Evolutionary conservation across 53 echinoderm and acorn worm species (phyloP).

Genomic region (Astropecten irregularis): DNA sequence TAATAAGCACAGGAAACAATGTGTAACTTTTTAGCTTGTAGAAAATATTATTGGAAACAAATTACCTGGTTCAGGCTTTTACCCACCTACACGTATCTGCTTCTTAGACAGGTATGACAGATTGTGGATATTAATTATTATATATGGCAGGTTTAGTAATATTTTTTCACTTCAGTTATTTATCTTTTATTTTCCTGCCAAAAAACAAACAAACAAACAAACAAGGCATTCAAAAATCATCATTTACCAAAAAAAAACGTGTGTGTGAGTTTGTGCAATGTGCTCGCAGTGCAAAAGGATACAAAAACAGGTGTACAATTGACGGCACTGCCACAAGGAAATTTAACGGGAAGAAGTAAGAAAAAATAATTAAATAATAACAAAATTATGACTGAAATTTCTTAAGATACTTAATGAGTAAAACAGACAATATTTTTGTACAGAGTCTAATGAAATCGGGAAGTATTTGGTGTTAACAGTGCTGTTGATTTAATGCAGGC

Average conservation of each 20-base stretch:
- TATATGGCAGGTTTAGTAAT: constrained; percentile 1
- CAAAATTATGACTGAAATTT: constrained; percentile 52
- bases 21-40: too few relatives aligned
- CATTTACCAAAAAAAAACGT: constrained; percentile 23
- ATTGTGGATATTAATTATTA: neutral
- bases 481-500: neutral
- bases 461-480: constrained; percentile 19
- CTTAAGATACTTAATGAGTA: constrained; percentile 30
- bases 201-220: neutral
- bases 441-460: constrained; percentile 46
- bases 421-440: constrained; percentile 55
- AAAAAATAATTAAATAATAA: neutral
- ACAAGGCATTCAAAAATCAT: neutral
- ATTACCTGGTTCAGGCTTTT: constrained; percentile 13
- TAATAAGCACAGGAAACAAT: neutral
- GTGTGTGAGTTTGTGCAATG: constrained; percentile 63
- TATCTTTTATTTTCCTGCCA: constrained; percentile 12
- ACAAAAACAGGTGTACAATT: constrained; percentile 7
- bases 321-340: constrained; percentile 33
- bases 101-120: neutral
- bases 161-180: constrained; percentile 13
- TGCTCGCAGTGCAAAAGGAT: constrained; percentile 44
- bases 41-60: neutral
- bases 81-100: constrained; percentile 37
- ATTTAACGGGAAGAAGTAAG: neutral